Evolutionary conservation across 2,113 vertebrate genomes (phyloP).

Genomic region (Spea bombifrons): DNA sequence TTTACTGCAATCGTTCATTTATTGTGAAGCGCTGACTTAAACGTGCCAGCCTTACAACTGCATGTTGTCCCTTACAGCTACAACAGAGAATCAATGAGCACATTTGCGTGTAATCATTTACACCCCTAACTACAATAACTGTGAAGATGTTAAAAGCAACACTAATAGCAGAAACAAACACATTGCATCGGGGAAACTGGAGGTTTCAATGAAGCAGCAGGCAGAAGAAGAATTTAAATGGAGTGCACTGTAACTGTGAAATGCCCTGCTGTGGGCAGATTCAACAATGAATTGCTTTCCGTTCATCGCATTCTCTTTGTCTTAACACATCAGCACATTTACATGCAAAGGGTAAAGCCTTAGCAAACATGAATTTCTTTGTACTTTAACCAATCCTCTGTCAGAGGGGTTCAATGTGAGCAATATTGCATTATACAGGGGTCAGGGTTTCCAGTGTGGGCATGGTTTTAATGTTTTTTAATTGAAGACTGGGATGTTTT

Average conservation of each 20-base stretch:
- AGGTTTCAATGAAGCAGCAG: constrained; percentile 45
- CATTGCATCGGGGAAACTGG: constrained; percentile 26
- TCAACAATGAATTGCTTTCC: constrained; percentile 45
- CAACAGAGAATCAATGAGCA: constrained; percentile 11
- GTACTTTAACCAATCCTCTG: background rate
- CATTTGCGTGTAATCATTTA: constrained; percentile 37
- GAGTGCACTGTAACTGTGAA: constrained; percentile 47
- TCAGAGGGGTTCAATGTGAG: no score
- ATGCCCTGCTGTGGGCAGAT: constrained; percentile 40
- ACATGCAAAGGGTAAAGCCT: constrained; percentile 27
- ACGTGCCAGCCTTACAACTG: background rate
- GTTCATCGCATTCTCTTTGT: constrained; percentile 36
- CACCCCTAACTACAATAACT: constrained; percentile 36
- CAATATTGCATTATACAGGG: no score
- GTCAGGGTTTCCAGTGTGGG: no score
- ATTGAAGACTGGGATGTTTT: no score
- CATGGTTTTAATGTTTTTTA: no score
- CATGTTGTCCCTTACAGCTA: constrained; percentile 10
- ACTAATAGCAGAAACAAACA: constrained; percentile 43
- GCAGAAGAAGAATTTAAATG: constrained; percentile 49
- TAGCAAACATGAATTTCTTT: background rate
- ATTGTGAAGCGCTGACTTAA: background rate
- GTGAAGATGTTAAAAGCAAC: constrained; percentile 41
- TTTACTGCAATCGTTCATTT: background rate
- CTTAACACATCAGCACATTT: constrained; percentile 45